Percentiles rank a stretch among this genome's conserved stretches.
These are phyloP conservation scores for Melikaiella ostensackeni DNA, from an alignment of 2,888 invertebrate genomes.

Conservation along the genomic window DNA sequence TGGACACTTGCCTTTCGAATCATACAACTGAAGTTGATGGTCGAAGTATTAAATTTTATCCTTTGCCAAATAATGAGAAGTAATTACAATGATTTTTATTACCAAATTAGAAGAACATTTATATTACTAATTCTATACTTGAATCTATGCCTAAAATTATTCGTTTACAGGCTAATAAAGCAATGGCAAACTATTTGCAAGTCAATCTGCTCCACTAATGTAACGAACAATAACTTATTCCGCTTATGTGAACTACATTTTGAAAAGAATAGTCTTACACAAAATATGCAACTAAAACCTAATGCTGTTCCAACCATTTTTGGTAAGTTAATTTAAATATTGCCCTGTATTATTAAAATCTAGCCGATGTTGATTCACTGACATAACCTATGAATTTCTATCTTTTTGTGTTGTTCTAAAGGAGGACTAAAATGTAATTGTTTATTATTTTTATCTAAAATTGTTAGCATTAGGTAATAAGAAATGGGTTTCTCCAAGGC, in stretches of 20 bases:
- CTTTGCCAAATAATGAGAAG: slow-evolving; percentile 57
- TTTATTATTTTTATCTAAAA: background rate
- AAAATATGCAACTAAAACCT: slow-evolving; percentile 49
- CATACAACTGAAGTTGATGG: slow-evolving; percentile 53
- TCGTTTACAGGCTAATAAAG: slow-evolving; percentile 50
- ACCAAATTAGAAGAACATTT: background rate
- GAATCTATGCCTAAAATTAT: background rate
- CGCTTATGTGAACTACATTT: slow-evolving; percentile 62
- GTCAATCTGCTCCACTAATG: background rate
- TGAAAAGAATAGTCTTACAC: slow-evolving; percentile 51
- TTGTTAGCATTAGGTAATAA: no score
- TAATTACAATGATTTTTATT: slow-evolving; percentile 42
- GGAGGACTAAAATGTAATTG: background rate
- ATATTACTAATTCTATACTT: background rate
- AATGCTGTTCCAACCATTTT: slow-evolving; percentile 52
- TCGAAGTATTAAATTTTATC: slow-evolving; percentile 53
- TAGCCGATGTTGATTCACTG: background rate
- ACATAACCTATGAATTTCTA: slow-evolving; percentile 15
- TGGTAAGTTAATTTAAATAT: slow-evolving; percentile 1
- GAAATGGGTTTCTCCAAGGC: no score
- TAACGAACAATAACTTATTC: slow-evolving; percentile 13
- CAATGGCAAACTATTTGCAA: slow-evolving; percentile 58
- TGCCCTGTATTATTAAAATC: background rate
- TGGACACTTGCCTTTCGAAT: slow-evolving; percentile 54
- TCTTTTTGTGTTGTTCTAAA: background rate